phyloP scores from a whole-genome alignment of 1,140 invertebrate genomes.

The Cheumatopsyche charites region DNA sequence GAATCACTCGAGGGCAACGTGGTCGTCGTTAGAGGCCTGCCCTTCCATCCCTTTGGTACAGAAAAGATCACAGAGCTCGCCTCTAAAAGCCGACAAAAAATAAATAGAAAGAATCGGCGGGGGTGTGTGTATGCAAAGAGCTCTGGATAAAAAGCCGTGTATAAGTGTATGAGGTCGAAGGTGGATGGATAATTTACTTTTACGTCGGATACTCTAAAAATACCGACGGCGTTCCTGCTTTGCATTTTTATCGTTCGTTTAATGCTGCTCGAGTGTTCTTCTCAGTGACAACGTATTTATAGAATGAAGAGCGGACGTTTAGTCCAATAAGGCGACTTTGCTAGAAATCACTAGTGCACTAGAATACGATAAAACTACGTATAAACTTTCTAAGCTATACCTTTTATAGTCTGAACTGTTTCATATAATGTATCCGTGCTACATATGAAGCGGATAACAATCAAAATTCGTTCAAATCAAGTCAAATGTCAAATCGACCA shows the following conservation, averaged over 20 bases:
- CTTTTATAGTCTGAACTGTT: too few relatives aligned
- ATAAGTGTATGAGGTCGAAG: too few relatives aligned
- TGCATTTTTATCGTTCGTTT: constrained; percentile 10
- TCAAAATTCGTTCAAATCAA: too few relatives aligned
- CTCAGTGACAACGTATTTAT: constrained; percentile 8
- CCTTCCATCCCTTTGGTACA: not conserved
- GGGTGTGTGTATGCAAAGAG: not conserved
- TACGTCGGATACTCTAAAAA: not conserved
- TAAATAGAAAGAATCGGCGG: not conserved
- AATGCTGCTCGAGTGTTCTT: not conserved
- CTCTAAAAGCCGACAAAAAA: not conserved
- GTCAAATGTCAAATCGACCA: too few relatives aligned
- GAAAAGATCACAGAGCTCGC: constrained; percentile 1
- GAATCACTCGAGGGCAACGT: constrained; percentile 15
- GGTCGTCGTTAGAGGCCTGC: not conserved
- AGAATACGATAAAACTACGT: too few relatives aligned
- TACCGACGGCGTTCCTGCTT: not conserved
- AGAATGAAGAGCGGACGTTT: constrained; percentile 11
- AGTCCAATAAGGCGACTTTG: constrained; percentile 4
- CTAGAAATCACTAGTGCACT: not conserved
- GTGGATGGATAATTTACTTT: constrained; percentile 1
- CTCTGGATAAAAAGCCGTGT: too few relatives aligned
- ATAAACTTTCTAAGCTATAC: too few relatives aligned
- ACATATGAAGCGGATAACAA: too few relatives aligned
- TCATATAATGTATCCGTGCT: too few relatives aligned